phyloP scores from a whole-genome alignment of 1,140 invertebrate species.

The Diprion similis region DNA sequence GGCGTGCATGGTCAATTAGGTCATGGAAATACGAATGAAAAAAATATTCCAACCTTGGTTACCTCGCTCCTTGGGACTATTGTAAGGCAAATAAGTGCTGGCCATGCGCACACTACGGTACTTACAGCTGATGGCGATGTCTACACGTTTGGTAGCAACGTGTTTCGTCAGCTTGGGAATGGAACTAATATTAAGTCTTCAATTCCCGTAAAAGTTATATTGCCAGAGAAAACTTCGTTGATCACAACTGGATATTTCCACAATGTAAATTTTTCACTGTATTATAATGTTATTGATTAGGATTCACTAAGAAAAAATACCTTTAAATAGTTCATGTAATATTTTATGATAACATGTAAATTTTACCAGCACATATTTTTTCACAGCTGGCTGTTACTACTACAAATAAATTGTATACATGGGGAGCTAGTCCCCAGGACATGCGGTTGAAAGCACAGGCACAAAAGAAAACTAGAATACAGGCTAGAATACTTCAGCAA shows the following conservation, averaged over 20 bases:
- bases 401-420: slow-evolving; percentile 74
- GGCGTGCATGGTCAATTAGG: slow-evolving; percentile 86
- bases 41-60: slow-evolving; percentile 68
- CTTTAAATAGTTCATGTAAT: slow-evolving; percentile 7
- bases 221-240: slow-evolving; percentile 67
- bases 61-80: slow-evolving; percentile 45
- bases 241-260: slow-evolving; percentile 84
- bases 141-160: slow-evolving; percentile 79
- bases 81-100: slow-evolving; percentile 67
- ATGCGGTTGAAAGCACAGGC: slow-evolving; percentile 73
- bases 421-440: slow-evolving; percentile 82
- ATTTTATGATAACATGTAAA: slow-evolving; percentile 21
- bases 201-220: slow-evolving; percentile 65
- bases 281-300: slow-evolving; percentile 17
- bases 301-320: slow-evolving; percentile 6
- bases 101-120: slow-evolving; percentile 78
- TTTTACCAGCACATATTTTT: slow-evolving; percentile 18
- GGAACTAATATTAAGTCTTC: slow-evolving; percentile 70
- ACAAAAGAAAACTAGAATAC: slow-evolving; percentile 66
- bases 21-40: slow-evolving; percentile 74
- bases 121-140: slow-evolving; percentile 71
- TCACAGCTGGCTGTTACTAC: slow-evolving; percentile 73
- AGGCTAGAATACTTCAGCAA: slow-evolving; percentile 63
- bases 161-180: slow-evolving; percentile 80
- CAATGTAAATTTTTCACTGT: slow-evolving; percentile 68